Evolutionary conservation across 2,113 vertebrate genomes (phyloP).

Genomic region (Xiphophorus hellerii): DNA sequence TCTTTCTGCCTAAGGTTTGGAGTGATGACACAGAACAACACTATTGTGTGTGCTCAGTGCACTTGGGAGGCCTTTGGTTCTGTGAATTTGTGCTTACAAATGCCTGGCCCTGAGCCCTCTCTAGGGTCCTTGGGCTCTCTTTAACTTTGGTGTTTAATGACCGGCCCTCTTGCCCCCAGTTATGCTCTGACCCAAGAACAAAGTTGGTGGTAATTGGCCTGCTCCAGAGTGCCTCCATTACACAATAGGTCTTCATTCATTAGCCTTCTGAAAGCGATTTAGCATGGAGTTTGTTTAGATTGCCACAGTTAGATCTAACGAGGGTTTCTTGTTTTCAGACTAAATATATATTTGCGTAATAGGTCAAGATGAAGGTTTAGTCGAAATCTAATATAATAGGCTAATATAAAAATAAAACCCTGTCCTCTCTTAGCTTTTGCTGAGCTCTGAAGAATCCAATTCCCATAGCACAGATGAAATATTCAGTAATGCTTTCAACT

Average conservation of each 20-base stretch:
- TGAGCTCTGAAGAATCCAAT: slow-evolving; percentile 50
- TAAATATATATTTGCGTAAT: slow-evolving; percentile 32
- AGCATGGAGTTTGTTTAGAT: slow-evolving; percentile 45
- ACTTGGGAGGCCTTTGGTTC: slow-evolving; percentile 22
- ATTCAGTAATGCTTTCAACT: slow-evolving; percentile 66
- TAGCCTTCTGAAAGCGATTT: slow-evolving; percentile 42
- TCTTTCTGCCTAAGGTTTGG: slow-evolving; percentile 32
- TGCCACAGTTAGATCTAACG: slow-evolving; percentile 42
- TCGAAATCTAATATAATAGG: slow-evolving; percentile 49
- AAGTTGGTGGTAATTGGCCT: slow-evolving; percentile 53
- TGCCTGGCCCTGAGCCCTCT: slow-evolving; percentile 46
- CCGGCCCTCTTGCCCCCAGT: slow-evolving; percentile 29
- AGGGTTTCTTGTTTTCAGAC: slow-evolving; percentile 29
- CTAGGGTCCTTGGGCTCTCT: slow-evolving; percentile 34
- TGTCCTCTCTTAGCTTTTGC: slow-evolving; percentile 45
- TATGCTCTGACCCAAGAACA: slow-evolving; percentile 49
- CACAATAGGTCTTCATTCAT: slow-evolving; percentile 41
- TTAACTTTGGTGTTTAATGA: slow-evolving; percentile 53
- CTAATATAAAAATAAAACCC: slow-evolving; percentile 54
- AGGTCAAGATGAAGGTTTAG: slow-evolving; percentile 38
- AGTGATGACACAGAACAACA: slow-evolving; percentile 21
- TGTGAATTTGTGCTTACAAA: slow-evolving; percentile 42
- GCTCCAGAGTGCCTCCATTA: slow-evolving; percentile 20
- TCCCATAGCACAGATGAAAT: slow-evolving; percentile 64
- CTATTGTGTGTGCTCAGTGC: slow-evolving; percentile 35